Conservation (phyloP, 1,140 invertebrate genomes). For the Frieseomelitta varia region DNA sequence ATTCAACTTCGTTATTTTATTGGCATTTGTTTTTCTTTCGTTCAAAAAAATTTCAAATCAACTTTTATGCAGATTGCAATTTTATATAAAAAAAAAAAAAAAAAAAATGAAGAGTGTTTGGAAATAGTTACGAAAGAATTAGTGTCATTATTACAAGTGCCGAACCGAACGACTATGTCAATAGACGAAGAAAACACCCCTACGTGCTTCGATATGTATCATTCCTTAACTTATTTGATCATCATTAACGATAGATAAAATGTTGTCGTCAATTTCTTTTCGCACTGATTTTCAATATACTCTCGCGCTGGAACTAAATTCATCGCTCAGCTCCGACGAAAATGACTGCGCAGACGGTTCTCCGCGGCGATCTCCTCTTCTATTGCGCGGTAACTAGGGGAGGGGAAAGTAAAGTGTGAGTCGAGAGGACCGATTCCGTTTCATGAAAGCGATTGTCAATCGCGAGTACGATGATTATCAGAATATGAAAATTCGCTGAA, state of each 20-base stretch:
- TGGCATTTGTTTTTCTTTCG: neutral
- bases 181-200: constrained; percentile 53
- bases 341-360: constrained; percentile 13
- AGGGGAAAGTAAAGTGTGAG: neutral
- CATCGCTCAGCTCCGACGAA: constrained; percentile 44
- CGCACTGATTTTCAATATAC: constrained; percentile 55
- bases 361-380: neutral
- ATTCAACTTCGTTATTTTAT: neutral
- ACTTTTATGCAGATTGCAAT: neutral
- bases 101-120: too few relatives aligned
- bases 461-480: constrained; percentile 32
- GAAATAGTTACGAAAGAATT: neutral
- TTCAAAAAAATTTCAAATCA: neutral
- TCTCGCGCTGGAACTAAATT: neutral
- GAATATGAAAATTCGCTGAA: constrained; percentile 12
- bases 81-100: neutral
- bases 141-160: neutral
- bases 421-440: constrained; percentile 14
- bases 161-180: constrained; percentile 32
- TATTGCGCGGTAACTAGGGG: too few relatives aligned
- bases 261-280: constrained; percentile 39
- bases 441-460: constrained; percentile 37
- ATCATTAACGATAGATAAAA: constrained; percentile 47
- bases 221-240: constrained; percentile 68
- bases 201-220: constrained; percentile 72